Conservation (phyloP, 2,888 invertebrate genomes). For the Agrotis clavis region DNA sequence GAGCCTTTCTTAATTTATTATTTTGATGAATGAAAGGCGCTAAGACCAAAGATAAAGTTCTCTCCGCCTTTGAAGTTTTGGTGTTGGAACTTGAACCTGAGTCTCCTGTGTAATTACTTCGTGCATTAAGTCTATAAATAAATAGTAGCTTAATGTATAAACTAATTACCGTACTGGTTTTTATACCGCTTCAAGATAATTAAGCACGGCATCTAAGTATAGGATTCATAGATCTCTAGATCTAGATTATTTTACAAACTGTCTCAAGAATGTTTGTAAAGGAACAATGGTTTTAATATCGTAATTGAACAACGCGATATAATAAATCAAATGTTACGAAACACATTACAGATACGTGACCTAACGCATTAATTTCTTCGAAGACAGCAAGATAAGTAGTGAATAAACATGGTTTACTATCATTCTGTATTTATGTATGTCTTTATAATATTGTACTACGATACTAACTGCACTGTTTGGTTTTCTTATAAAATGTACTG, state of each 20-base stretch:
- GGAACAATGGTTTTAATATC: conserved; percentile 14
- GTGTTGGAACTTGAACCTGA: conserved; percentile 34
- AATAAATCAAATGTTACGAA: conserved; percentile 36
- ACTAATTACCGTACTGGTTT: conserved; percentile 10
- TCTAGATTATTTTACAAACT: conserved; percentile 2
- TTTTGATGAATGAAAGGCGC: conserved; percentile 60
- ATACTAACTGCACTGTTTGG: conserved; percentile 70
- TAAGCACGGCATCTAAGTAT: conserved; percentile 1
- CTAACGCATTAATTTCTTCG: conserved; percentile 72
- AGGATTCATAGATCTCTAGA: conserved; percentile 3
- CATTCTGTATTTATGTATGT: conserved; percentile 67
- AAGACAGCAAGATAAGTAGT: conserved; percentile 69
- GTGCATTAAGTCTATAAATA: conserved; percentile 24
- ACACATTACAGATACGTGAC: conserved; percentile 53
- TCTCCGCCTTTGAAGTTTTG: conserved; percentile 53
- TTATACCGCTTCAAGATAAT: not conserved
- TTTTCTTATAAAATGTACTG: conserved; percentile 66
- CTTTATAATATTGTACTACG: conserved; percentile 66
- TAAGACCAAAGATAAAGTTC: conserved; percentile 52
- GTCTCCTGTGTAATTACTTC: conserved; percentile 41
- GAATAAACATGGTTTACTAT: conserved; percentile 72
- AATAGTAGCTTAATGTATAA: not conserved
- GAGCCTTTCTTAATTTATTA: conserved; percentile 58
- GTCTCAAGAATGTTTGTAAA: conserved; percentile 9
- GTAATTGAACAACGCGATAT: conserved; percentile 31